These are phyloP conservation scores for Myotis brandtii DNA, from an alignment of 2,113 vertebrate genomes.

Conservation along the genomic window DNA sequence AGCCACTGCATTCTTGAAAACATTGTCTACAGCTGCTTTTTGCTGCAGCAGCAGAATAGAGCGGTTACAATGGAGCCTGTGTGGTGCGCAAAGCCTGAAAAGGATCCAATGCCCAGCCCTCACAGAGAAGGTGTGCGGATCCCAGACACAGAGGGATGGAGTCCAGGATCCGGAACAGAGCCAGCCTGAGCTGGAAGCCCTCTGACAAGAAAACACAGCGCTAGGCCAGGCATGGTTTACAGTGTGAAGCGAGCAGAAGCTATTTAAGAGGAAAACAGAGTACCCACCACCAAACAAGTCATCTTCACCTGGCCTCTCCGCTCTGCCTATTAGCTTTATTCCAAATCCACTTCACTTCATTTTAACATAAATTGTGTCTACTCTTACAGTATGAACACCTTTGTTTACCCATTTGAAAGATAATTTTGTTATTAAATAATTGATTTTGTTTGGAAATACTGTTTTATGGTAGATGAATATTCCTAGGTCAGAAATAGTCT, in stretches of 20 bases:
- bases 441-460: background rate
- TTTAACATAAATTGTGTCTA: background rate
- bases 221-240: background rate
- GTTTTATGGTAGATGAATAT: background rate
- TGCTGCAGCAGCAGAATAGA: background rate
- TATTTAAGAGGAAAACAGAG: background rate
- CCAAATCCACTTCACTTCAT: background rate
- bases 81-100: too few species aligned
- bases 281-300: background rate
- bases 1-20: background rate
- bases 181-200: background rate
- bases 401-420: background rate
- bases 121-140: background rate
- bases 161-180: background rate
- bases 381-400: background rate
- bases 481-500: background rate
- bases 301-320: background rate
- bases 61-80: background rate
- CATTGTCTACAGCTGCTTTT: background rate
- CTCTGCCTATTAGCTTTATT: background rate
- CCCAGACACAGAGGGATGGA: background rate
- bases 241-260: background rate
- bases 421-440: background rate
- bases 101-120: background rate
- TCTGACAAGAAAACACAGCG: background rate